phyloP scores from a whole-genome alignment of 2,888 invertebrate species.

The Osedax frankpressi region DNA sequence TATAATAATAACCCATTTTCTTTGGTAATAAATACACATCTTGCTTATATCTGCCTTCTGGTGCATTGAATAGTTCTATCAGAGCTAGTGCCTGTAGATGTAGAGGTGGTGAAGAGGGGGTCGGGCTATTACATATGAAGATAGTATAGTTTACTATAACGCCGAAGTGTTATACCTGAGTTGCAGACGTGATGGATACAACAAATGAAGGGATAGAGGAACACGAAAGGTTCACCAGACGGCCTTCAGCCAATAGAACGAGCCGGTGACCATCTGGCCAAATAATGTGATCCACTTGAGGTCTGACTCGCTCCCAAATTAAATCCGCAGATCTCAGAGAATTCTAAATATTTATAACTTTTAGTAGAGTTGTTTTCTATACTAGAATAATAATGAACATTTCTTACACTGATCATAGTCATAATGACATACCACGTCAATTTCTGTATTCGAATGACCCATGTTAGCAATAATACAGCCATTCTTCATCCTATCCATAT shows the following conservation, averaged over 20 bases:
- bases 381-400: too few species aligned
- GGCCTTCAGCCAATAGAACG: constrained; percentile 79
- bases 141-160: not conserved
- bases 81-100: constrained; percentile 66
- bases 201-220: constrained; percentile 94
- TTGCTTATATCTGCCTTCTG: constrained; percentile 80
- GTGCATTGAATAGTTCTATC: constrained; percentile 92
- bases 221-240: constrained; percentile 83
- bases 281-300: constrained; percentile 94
- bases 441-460: constrained; percentile 97
- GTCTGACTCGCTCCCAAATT: constrained; percentile 90
- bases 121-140: too few species aligned
- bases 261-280: constrained; percentile 95
- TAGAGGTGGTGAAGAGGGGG: too few species aligned
- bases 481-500: constrained; percentile 81
- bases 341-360: constrained; percentile 38
- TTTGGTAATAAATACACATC: constrained; percentile 94
- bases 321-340: constrained; percentile 74
- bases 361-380: too few species aligned
- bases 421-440: constrained; percentile 29
- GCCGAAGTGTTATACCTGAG: constrained; percentile 60
- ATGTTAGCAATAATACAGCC: constrained; percentile 97
- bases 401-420: too few species aligned
- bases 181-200: constrained; percentile 90
- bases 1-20: constrained; percentile 67